Base-by-base conservation (phyloP, 1,140 invertebrate species). In the Lepidurus couesii region DNA sequence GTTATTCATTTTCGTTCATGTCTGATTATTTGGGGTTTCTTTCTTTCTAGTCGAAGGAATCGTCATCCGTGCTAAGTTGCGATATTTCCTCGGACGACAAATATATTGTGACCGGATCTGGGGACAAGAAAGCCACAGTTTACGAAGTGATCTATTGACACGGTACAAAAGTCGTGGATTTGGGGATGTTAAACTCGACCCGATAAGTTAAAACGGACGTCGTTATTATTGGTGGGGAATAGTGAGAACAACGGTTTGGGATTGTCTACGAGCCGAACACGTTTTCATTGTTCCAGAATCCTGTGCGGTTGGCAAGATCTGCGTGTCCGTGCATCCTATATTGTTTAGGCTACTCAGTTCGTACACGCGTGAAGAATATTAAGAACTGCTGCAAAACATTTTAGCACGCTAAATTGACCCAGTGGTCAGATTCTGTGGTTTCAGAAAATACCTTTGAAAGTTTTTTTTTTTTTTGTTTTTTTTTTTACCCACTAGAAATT, bases 31-130 rank as follows among this genome's bases (percentile, higher is more conserved):
- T 65, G 3, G 45, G 74, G 74, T 44, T 75, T 75, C 44, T 44
- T 82, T 80, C 87, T 84, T 91, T 92, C 79, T 89, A 98, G 95
- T 96, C 95, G 45, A 98, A 98, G 86, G 98, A 99, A 89, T 96
- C 95, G 44, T 98, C 96, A 82, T 98, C 97, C 82, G 97, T 99
- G 81, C 88, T 99, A 80, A 98, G 96, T 87, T 99, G 97, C 89
- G 98, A 99, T 89, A 98, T 99, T 85, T 98, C 97, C 79, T 91
- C 93, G 42, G 97, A 99, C 86, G 97, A 99, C 87, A 98, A 98
- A 86, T 98, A 95, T 87, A 98, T 99, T 84, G 96, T 99, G 78
- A 99, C 98, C 75, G 98, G 98, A 79, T 98, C 96, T 13, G 97
- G 97, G 65, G 98, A 99, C 86, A 99, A 98, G 86, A 99, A 98